A percentile compares a stretch with the other conserved stretches of the same genome.
Evolutionary conservation across 2,888 invertebrate genomes (phyloP).

Genomic region (Athalia circularis): DNA sequence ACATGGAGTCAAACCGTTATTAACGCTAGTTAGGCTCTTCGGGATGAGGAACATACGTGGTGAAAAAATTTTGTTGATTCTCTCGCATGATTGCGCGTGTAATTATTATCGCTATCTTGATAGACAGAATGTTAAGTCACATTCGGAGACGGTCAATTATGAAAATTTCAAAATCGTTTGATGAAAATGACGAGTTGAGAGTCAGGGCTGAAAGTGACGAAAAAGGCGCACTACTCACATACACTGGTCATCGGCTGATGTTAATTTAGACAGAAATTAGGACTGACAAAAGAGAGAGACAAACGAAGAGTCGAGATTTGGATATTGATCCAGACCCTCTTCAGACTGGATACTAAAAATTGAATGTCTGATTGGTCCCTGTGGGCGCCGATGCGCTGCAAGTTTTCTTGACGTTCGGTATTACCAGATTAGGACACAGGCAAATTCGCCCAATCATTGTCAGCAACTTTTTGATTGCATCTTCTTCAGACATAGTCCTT

Average conservation of each 20-base stretch:
- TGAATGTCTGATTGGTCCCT: conserved; percentile 8
- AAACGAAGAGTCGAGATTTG: conserved; percentile 1
- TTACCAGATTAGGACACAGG: conserved; percentile 4
- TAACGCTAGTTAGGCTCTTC: not conserved
- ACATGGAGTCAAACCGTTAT: not conserved
- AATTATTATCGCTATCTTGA: too few species aligned
- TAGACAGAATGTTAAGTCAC: too few species aligned
- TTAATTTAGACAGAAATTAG: too few species aligned
- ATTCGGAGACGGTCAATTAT: too few species aligned
- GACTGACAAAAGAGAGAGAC: not conserved
- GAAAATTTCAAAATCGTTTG: too few species aligned
- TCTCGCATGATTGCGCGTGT: too few species aligned
- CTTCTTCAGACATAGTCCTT: not conserved
- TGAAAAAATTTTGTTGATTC: not conserved
- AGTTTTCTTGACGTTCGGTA: not conserved
- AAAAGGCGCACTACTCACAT: too few species aligned
- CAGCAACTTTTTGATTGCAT: conserved; percentile 19
- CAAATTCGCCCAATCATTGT: conserved; percentile 2
- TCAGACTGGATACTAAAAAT: conserved; percentile 5
- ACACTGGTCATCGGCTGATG: too few species aligned
- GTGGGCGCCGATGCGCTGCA: not conserved
- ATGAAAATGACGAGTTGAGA: too few species aligned
- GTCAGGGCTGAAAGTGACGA: too few species aligned
- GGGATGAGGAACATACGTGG: not conserved
- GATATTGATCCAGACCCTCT: conserved; percentile 15